Percentiles rank a stretch among this genome's conserved stretches.
Conservation (phyloP, 2,888 invertebrate genomes). For the Ypsolopha scabrella region DNA sequence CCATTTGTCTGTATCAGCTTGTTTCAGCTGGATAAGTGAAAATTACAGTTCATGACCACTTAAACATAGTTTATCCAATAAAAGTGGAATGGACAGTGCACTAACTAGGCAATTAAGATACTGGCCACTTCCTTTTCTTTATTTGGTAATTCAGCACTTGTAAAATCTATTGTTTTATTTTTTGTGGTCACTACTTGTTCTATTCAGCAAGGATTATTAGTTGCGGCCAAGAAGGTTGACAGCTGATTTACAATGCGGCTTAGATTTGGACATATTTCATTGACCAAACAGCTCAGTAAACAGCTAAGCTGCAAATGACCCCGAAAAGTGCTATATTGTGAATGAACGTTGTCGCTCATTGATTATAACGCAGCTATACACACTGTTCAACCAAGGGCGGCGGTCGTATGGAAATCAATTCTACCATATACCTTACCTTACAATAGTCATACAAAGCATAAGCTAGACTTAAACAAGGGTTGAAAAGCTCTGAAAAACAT, state of each 20-base stretch:
- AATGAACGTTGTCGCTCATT: constrained; percentile 59
- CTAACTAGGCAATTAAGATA: background rate
- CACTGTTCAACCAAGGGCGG: constrained; percentile 51
- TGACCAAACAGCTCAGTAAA: constrained; percentile 34
- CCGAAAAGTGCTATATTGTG: constrained; percentile 58
- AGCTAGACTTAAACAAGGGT: constrained; percentile 11
- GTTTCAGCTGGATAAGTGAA: background rate
- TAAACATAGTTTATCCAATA: constrained; percentile 7
- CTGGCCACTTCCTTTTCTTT: too few species aligned
- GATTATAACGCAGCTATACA: constrained; percentile 53
- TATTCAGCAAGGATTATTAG: background rate
- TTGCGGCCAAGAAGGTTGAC: background rate
- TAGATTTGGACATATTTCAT: constrained; percentile 22
- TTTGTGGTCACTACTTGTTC: constrained; percentile 3
- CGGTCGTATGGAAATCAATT: constrained; percentile 32
- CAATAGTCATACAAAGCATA: constrained; percentile 9
- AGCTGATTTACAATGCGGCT: background rate
- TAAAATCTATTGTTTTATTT: constrained; percentile 10
- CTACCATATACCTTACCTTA: constrained; percentile 18
- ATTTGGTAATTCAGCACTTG: too few species aligned
- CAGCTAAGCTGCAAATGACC: constrained; percentile 49
- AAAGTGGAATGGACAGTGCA: constrained; percentile 5
- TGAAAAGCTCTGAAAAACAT: constrained; percentile 18
- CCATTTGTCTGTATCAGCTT: background rate
- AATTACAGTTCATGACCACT: background rate